Base-by-base conservation (phyloP, 2,113 vertebrate genomes). In the Boleophthalmus pectinirostris region DNA sequence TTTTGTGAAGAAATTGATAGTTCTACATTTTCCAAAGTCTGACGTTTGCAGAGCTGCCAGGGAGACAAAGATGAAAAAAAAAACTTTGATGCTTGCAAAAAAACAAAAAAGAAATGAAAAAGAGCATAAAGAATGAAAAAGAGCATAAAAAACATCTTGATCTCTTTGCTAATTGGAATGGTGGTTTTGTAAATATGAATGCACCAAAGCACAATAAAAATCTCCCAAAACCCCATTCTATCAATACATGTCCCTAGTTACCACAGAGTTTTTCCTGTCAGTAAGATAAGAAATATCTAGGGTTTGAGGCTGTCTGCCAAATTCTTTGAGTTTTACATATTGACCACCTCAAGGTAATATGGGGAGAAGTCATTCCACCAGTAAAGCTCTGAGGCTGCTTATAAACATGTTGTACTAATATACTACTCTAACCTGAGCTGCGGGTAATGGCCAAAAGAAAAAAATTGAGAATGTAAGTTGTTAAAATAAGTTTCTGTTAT, bases 1-100 rank as follows among this genome's bases (percentile, higher is more conserved):
- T 73, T 35, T 81, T 79, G 81, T 84, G 77, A 80, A 73, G 70
- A 78, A 64, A 1, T 46, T 64, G 61, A n/a, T 64, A 38, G 61
- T 38, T 64, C 33, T 18, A 64, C 33, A 64, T 61, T 58, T 58
- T 58, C 23, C 21, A 24, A 23, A 23, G n/a, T 57, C 24, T 29
- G 24, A 60, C 23, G 14, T 61, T 61, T 33, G 58, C 24, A 8
- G 25, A 9, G 3, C 61, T n/a, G 61, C 61, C 61, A 12, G 60
- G 29, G 18, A 54, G 20, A 38, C 11, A 9, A 20, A 20, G 8
- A 18, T 63, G 60, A 60, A 29, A 25, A 29, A 61, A 61, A 60
- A 25, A 25, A 16, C 25, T 16, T 60, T 15, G 24, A 25, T 61
- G 58, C 16, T 61, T 33, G 24, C 24, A 33, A 33, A 61, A 18